Percentiles rank a stretch among this genome's conserved stretches.
phyloP scores from a whole-genome alignment of 2,888 invertebrate genomes.

The Merodon equestris region DNA sequence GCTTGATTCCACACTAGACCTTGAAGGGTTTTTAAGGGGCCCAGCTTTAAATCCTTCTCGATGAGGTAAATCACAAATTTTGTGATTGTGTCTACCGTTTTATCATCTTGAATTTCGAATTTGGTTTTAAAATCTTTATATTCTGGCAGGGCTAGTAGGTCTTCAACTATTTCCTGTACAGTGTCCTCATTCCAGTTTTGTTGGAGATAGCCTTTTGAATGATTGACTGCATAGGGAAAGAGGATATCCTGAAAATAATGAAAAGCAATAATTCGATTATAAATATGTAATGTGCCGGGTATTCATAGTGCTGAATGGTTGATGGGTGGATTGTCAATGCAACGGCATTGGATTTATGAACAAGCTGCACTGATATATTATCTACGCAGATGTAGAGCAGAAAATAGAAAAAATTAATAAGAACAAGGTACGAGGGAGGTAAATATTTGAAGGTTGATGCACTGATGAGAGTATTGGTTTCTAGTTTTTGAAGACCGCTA shows the following conservation, averaged over 20 bases:
- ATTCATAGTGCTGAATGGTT: no score
- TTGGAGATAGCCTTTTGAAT: conserved; percentile 85
- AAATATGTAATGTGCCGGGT: no score
- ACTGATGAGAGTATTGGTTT: no score
- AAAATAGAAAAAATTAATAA: no score
- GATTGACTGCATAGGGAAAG: conserved; percentile 87
- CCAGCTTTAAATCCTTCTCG: conserved; percentile 88
- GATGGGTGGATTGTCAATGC: no score
- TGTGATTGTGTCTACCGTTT: conserved; percentile 82
- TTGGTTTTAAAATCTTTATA: conserved; percentile 68
- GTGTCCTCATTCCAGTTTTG: conserved; percentile 85
- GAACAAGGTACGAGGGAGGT: no score
- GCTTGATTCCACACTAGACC: conserved; percentile 94
- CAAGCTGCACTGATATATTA: no score
- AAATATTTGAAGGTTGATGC: no score
- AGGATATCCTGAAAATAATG: conserved; percentile 83
- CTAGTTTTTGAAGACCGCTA: no score
- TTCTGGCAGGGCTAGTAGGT: conserved; percentile 81
- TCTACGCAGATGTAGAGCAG: no score
- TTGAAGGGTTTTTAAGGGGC: conserved; percentile 91
- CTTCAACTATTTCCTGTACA: conserved; percentile 84
- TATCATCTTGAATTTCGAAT: conserved; percentile 77
- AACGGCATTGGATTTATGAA: no score
- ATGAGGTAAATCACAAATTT: conserved; percentile 90
- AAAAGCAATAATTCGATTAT: no score